phyloP scores from a whole-genome alignment of 2,113 vertebrate species.

The Ciconia maguari region DNA sequence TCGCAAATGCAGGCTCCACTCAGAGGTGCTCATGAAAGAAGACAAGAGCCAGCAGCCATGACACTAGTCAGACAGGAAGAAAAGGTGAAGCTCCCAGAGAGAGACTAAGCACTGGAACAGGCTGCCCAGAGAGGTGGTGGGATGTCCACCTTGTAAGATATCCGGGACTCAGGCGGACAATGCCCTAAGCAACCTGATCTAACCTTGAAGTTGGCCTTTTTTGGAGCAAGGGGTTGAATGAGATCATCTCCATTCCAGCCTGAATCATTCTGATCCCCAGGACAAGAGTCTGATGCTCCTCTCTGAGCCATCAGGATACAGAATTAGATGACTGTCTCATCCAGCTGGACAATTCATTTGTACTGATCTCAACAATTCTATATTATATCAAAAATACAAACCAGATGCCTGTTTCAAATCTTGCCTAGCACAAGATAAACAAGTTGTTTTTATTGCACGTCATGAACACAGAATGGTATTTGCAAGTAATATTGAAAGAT shows the following conservation, averaged over 20 bases:
- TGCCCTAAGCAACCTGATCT: not conserved
- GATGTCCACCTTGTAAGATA: not conserved
- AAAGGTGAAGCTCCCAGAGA: not conserved
- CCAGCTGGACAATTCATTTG: not conserved
- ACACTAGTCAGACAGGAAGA: not conserved
- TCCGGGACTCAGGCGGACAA: not conserved
- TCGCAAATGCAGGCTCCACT: not conserved
- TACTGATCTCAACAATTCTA: not conserved
- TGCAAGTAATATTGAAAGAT: not conserved
- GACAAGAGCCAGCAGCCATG: not conserved
- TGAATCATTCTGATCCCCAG: not conserved
- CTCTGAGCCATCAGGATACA: not conserved
- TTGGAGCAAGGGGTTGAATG: not conserved
- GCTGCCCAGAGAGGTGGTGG: not conserved
- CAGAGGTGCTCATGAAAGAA: not conserved
- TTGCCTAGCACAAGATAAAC: not conserved
- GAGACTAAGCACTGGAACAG: not conserved
- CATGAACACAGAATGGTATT: not conserved
- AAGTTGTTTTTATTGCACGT: not conserved
- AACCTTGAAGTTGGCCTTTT: not conserved
- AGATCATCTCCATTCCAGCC: not conserved
- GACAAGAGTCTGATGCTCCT: not conserved
- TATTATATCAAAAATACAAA: not conserved
- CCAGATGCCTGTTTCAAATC: not conserved
- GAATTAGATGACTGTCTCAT: not conserved